Conservation (phyloP, 2,113 vertebrate species). For the Vidua chalybeata region DNA sequence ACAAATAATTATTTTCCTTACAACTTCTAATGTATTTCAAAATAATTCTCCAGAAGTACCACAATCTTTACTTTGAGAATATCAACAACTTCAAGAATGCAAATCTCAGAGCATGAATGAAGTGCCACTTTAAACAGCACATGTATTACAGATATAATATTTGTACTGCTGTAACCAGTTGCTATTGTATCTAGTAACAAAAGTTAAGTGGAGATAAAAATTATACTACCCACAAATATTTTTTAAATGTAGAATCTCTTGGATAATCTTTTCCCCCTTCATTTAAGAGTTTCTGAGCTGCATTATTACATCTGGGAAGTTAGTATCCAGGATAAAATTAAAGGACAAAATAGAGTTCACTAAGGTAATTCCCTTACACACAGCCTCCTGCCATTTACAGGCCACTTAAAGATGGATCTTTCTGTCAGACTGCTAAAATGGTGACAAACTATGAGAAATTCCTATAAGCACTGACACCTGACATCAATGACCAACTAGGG, state of each 20-base stretch:
- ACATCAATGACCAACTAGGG: background rate
- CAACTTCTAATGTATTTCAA: constrained; percentile 44
- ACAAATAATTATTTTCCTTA: background rate
- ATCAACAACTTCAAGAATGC: constrained; percentile 39
- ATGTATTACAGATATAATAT: constrained; percentile 42
- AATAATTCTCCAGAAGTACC: constrained; percentile 36
- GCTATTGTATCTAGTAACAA: background rate
- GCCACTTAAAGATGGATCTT: background rate
- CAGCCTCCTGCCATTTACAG: background rate
- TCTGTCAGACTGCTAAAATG: background rate
- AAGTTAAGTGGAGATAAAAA: constrained; percentile 10
- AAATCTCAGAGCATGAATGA: constrained; percentile 11
- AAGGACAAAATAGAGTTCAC: background rate
- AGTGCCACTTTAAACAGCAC: background rate
- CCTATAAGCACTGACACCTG: background rate
- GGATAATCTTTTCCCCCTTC: background rate
- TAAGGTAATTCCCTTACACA: background rate
- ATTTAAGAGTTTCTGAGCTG: background rate
- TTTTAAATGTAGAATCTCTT: background rate
- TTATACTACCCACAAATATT: background rate
- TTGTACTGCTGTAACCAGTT: background rate
- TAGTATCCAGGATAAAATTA: background rate
- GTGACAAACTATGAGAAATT: background rate
- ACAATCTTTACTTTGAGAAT: constrained; percentile 54
- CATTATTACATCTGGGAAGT: background rate